Conservation (phyloP, 2,888 invertebrate species). For the Alcis repandata region DNA sequence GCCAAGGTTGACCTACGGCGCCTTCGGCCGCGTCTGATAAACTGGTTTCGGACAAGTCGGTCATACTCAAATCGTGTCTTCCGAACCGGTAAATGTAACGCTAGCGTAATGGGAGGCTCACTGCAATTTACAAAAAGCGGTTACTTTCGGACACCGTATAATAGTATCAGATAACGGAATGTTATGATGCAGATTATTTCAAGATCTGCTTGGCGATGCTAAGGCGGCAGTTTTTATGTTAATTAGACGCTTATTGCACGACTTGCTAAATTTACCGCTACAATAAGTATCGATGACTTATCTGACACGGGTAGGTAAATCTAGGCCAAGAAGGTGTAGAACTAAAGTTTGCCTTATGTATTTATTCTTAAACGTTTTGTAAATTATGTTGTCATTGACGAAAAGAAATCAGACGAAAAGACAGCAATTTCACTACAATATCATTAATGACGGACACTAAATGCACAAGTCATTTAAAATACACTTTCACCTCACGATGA, state of each 20-base stretch:
- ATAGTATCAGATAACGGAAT: conserved; percentile 38
- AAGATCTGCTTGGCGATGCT: conserved; percentile 16
- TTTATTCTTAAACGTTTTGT: not conserved
- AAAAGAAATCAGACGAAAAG: not conserved
- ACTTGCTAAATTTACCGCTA: conserved; percentile 22
- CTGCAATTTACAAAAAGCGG: conserved; percentile 40
- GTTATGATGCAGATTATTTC: conserved; percentile 26
- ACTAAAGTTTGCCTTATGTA: not conserved
- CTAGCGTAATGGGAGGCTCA: conserved; percentile 38
- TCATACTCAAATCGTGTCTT: conserved; percentile 50
- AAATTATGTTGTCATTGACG: conserved; percentile 7
- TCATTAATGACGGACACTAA: conserved; percentile 1
- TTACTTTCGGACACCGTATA: conserved; percentile 35
- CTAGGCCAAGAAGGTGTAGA: conserved; percentile 13
- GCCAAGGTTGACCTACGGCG: conserved; percentile 73
- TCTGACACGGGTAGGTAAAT: conserved; percentile 18
- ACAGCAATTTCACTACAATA: conserved; percentile 5
- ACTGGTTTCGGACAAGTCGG: conserved; percentile 72
- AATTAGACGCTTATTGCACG: conserved; percentile 4
- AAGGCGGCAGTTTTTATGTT: conserved; percentile 13
- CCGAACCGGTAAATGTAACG: conserved; percentile 49
- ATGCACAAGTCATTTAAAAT: conserved; percentile 15
- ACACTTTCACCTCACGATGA: conserved; percentile 26
- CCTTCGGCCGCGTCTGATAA: conserved; percentile 63
- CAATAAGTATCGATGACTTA: conserved; percentile 26